A percentile compares a stretch with the other conserved stretches of the same genome.
phyloP scores from a whole-genome alignment of 2,888 invertebrate species.

The Oeneis ivallda region DNA sequence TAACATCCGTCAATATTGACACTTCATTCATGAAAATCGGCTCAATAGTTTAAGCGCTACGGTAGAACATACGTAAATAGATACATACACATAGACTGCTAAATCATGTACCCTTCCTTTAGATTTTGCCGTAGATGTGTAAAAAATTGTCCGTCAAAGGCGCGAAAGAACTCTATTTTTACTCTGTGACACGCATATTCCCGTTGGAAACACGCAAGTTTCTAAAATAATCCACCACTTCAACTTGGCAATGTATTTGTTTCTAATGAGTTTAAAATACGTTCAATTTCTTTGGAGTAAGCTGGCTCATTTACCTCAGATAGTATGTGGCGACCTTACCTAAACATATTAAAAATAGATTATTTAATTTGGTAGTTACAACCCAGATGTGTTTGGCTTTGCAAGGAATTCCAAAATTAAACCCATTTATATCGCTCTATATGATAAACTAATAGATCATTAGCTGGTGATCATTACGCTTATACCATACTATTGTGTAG shows the following conservation, averaged over 20 bases:
- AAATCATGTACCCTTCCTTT: too few relatives aligned
- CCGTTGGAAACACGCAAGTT: constrained; percentile 33
- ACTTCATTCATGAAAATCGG: too few relatives aligned
- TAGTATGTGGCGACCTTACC: constrained; percentile 28
- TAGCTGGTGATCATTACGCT: too few relatives aligned
- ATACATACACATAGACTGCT: too few relatives aligned
- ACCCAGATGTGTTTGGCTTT: constrained; percentile 7
- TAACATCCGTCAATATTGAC: too few relatives aligned
- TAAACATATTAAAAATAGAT: constrained; percentile 25
- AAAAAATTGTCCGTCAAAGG: constrained; percentile 8
- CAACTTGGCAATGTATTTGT: constrained; percentile 36
- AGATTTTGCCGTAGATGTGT: too few relatives aligned
- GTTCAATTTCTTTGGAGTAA: constrained; percentile 35
- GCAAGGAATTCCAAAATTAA: neutral
- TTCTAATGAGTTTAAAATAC: constrained; percentile 37
- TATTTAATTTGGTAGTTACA: constrained; percentile 3
- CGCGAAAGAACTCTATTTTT: constrained; percentile 26
- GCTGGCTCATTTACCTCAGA: constrained; percentile 37
- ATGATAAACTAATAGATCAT: neutral
- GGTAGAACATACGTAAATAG: too few relatives aligned
- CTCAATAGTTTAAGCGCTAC: too few relatives aligned
- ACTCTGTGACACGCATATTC: constrained; percentile 32
- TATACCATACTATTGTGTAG: too few relatives aligned
- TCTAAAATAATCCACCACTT: constrained; percentile 34
- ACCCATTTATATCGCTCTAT: neutral